Evolutionary conservation across 37 sponge, comb jelly and placozoan species (phyloP).

Genomic region (Hormiphora californensis): DNA sequence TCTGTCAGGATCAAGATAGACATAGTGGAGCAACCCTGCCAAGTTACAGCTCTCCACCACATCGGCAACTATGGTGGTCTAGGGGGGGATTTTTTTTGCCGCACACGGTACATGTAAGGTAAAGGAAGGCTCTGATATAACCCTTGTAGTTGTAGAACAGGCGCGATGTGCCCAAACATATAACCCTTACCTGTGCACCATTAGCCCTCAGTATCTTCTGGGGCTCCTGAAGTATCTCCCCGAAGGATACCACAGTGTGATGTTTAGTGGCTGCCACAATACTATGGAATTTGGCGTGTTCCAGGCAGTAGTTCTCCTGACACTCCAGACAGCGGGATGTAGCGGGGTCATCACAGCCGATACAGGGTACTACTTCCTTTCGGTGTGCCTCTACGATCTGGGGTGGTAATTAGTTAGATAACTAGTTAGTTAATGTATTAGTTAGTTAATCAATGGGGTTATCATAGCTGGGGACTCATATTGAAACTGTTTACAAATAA

Average conservation of each 20-base stretch:
- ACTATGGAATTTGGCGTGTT: slow-evolving; percentile 44
- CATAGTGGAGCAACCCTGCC: no score
- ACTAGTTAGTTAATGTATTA: not conserved
- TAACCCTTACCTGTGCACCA: slow-evolving; percentile 37
- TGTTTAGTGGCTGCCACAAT: slow-evolving; percentile 45
- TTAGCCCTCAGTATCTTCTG: slow-evolving; percentile 44
- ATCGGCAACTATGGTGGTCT: no score
- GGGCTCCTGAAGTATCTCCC: slow-evolving; percentile 16
- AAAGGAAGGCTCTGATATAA: no score
- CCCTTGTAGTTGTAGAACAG: no score
- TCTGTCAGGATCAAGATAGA: no score
- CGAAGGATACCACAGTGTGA: slow-evolving; percentile 24
- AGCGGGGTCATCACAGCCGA: slow-evolving; percentile 13
- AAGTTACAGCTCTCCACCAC: no score
- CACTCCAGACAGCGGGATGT: slow-evolving; percentile 44
- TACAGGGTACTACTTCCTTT: slow-evolving; percentile 46
- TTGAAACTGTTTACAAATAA: no score
- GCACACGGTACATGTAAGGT: no score
- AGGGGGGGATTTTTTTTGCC: no score
- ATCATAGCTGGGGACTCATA: no score
- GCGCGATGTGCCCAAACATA: no score
- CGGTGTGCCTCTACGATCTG: slow-evolving; percentile 43
- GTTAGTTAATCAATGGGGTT: not conserved
- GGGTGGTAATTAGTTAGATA: not conserved
- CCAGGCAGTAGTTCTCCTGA: slow-evolving; percentile 51